These are phyloP conservation scores for Halcyon smyrnensis DNA, from an alignment of 2,797 vertebrate species.

Conservation along the genomic window DNA sequence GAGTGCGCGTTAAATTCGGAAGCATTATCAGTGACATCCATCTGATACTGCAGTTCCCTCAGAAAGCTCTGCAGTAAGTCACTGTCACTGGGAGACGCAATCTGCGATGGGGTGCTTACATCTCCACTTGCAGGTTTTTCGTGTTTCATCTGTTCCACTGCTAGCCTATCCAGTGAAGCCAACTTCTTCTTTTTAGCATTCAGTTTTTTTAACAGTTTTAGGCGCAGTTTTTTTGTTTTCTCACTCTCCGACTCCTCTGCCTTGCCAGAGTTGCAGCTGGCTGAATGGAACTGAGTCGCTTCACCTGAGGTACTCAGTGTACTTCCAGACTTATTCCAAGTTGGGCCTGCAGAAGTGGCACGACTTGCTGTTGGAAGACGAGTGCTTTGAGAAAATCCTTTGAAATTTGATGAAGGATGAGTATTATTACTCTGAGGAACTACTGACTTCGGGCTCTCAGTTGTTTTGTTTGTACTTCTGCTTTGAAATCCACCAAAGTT, in stretches of 20 bases:
- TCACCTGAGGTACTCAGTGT: background rate
- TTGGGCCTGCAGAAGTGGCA: background rate
- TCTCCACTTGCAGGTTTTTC: slow-evolving; percentile 10
- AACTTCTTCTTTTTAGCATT: slow-evolving; percentile 93
- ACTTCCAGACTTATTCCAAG: background rate
- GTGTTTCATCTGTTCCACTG: slow-evolving; percentile 42
- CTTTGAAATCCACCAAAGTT: slow-evolving; percentile 86
- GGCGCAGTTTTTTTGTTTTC: slow-evolving; percentile 84
- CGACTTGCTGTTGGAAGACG: background rate
- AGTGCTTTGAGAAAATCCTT: background rate
- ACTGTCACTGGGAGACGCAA: slow-evolving; percentile 46
- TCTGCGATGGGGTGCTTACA: background rate
- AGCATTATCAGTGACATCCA: slow-evolving; percentile 75
- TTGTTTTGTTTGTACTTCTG: slow-evolving; percentile 59
- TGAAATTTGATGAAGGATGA: background rate
- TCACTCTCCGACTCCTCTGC: slow-evolving; percentile 30
- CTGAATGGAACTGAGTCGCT: background rate
- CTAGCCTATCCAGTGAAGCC: slow-evolving; percentile 83
- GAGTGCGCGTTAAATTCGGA: slow-evolving; percentile 76
- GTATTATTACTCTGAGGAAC: slow-evolving; percentile 5
- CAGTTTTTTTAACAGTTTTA: slow-evolving; percentile 90
- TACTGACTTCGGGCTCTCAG: background rate
- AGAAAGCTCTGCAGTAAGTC: slow-evolving; percentile 76
- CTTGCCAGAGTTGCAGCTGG: background rate
- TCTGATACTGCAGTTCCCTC: slow-evolving; percentile 77